Conservation (phyloP, 1,140 invertebrate genomes). For the Hypsibius dujardini region DNA sequence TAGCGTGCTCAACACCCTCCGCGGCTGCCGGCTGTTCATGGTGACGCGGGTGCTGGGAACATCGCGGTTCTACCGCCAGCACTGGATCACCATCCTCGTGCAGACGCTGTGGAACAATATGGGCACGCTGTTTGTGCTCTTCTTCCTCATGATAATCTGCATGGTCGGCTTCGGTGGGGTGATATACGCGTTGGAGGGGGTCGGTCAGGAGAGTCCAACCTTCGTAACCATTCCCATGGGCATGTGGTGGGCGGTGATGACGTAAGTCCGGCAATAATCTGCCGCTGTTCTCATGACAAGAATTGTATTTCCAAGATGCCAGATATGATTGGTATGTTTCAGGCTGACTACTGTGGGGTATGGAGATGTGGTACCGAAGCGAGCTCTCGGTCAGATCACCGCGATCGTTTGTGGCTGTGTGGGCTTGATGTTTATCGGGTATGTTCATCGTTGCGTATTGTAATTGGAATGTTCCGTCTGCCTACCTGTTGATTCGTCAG, state of each 20-base stretch:
- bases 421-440: constrained; percentile 5
- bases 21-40: background rate
- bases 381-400: background rate
- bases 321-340: background rate
- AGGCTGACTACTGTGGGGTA: constrained; percentile 13
- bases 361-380: background rate
- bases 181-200: background rate
- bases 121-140: background rate
- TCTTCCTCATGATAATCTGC: constrained; percentile 4
- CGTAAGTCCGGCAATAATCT: background rate
- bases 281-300: too few species aligned
- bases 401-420: background rate
- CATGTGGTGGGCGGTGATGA: constrained; percentile 8
- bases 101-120: constrained; percentile 11
- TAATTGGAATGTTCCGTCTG: too few species aligned
- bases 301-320: too few species aligned
- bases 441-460: background rate
- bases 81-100: background rate
- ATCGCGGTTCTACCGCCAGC: background rate
- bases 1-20: background rate
- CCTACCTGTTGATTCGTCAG: too few species aligned
- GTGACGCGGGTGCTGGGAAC: background rate
- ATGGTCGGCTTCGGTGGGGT: background rate
- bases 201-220: background rate
- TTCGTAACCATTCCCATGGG: background rate